Percentiles rank a stretch among this genome's conserved stretches.
Evolutionary conservation across 2,888 invertebrate genomes (phyloP).

Genomic region (Xanthia icteritia): DNA sequence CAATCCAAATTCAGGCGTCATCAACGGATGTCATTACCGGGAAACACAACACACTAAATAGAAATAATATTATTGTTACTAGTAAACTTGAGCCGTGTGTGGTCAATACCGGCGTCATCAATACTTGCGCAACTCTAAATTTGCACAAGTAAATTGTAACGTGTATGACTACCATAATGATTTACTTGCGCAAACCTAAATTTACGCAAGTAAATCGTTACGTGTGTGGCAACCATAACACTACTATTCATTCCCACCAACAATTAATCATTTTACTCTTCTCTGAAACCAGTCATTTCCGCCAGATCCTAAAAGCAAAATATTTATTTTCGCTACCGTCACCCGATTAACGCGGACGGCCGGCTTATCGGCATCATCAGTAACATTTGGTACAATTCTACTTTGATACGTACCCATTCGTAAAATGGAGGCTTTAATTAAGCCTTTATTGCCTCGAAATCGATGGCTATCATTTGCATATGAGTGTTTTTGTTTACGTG

Average conservation of each 20-base stretch:
- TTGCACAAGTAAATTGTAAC: too few species aligned
- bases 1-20: too few species aligned
- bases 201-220: too few species aligned
- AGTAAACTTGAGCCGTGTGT: too few species aligned
- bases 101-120: too few species aligned
- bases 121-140: too few species aligned
- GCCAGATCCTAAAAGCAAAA: conserved; percentile 47
- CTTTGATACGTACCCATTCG: conserved; percentile 66
- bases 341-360: conserved; percentile 67
- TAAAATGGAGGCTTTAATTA: conserved; percentile 72
- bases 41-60: too few species aligned
- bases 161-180: background rate
- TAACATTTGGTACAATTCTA: conserved; percentile 69
- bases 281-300: conserved; percentile 22
- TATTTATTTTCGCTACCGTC: conserved; percentile 71
- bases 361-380: conserved; percentile 73
- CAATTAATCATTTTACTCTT: background rate
- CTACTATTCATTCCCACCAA: background rate
- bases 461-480: conserved; percentile 71
- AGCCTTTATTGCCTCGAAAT: conserved; percentile 71
- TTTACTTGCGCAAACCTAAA: too few species aligned
- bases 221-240: background rate
- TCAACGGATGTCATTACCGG: too few species aligned
- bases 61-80: too few species aligned
- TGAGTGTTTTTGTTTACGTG: conserved; percentile 61